Percentiles rank a stretch among this genome's conserved stretches.
phyloP scores from a whole-genome alignment of 2,888 invertebrate genomes.

The Pristionchus arcanus region DNA sequence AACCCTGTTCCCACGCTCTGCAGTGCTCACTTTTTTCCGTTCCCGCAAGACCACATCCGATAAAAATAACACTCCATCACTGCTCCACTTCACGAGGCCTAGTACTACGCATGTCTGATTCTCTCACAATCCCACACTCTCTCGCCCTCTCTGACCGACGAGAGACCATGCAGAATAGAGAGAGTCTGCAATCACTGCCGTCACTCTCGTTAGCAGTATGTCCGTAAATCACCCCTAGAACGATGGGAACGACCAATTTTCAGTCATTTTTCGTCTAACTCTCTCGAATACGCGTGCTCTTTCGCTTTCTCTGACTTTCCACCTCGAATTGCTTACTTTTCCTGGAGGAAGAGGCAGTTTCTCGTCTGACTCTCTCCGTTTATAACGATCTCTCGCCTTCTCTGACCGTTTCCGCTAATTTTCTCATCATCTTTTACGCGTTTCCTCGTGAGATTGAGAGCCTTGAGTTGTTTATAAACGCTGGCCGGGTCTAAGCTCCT shows the following conservation, averaged over 20 bases:
- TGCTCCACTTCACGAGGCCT: not conserved
- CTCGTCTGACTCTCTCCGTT: not conserved
- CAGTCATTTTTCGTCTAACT: not conserved
- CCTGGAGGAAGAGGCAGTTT: not conserved
- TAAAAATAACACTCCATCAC: constrained; percentile 13
- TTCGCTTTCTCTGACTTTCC: not conserved
- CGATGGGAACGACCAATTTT: not conserved
- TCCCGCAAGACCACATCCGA: not conserved
- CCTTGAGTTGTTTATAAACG: no score
- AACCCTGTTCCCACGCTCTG: not conserved
- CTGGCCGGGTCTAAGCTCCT: no score
- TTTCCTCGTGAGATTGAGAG: no score
- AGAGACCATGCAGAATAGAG: not conserved
- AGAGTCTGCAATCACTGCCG: not conserved
- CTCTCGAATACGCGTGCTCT: not conserved
- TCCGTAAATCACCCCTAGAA: not conserved
- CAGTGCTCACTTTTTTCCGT: not conserved
- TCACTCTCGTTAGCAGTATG: not conserved
- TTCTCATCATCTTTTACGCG: no score
- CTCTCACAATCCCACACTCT: not conserved
- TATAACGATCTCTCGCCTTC: no score
- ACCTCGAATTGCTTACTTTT: not conserved
- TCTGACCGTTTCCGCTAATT: no score
- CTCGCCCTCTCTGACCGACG: not conserved
- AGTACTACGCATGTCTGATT: not conserved